phyloP scores from a whole-genome alignment of 2,797 vertebrate genomes.

The Coracias cyanogaster region DNA sequence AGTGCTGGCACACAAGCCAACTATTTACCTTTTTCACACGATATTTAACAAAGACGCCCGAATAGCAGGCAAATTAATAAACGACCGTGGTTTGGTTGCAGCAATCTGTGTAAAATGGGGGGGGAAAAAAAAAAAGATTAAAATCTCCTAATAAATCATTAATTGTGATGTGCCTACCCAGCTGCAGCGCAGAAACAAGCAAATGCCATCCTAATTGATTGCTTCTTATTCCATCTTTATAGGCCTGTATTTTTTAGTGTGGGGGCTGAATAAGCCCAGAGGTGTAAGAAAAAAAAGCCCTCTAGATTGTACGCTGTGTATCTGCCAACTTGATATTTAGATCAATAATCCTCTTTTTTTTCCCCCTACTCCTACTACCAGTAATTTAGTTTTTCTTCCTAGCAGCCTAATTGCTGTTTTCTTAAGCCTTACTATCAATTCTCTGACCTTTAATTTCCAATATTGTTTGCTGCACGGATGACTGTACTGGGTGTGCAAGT shows the following conservation, averaged over 20 bases:
- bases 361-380: background rate
- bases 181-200: constrained; percentile 29
- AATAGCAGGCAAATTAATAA: constrained; percentile 26
- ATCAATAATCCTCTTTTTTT: constrained; percentile 30
- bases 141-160: constrained; percentile 68
- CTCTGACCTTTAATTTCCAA: constrained; percentile 71
- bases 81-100: background rate
- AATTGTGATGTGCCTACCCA: constrained; percentile 65
- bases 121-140: background rate
- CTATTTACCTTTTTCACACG: background rate
- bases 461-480: background rate
- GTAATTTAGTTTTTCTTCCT: constrained; percentile 63
- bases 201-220: constrained; percentile 72
- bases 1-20: background rate
- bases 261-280: constrained; percentile 63
- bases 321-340: constrained; percentile 66
- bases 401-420: constrained; percentile 68
- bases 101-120: constrained; percentile 5
- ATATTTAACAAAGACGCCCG: background rate
- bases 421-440: constrained; percentile 66
- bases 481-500: background rate
- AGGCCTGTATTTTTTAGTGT: constrained; percentile 48
- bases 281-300: constrained; percentile 57
- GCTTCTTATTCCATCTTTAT: constrained; percentile 60
- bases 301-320: constrained; percentile 31